Conservation (phyloP, 2,797 vertebrate genomes). For the Tenualosa ilisha region DNA sequence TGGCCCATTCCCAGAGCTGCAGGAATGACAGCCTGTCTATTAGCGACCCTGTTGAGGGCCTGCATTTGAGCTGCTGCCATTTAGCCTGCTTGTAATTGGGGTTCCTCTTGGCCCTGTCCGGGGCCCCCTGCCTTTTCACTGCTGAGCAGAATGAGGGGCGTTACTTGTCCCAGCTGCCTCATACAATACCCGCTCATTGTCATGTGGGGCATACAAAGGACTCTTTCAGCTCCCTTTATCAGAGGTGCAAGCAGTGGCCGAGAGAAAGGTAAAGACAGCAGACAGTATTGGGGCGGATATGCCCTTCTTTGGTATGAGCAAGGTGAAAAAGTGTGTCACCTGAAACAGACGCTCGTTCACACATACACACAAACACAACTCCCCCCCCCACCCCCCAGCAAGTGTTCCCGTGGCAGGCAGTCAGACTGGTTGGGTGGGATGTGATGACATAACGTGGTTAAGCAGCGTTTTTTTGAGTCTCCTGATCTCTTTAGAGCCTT, state of each 20-base stretch:
- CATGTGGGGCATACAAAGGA: constrained; percentile 25
- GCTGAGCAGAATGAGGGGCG: constrained; percentile 39
- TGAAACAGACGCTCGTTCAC: background rate
- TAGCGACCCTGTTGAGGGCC: background rate
- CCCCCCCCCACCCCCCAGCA: background rate
- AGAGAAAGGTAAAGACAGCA: constrained; percentile 15
- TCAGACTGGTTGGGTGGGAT: constrained; percentile 59
- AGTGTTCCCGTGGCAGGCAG: constrained; percentile 46
- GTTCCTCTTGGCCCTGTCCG: constrained; percentile 4
- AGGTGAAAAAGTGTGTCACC: constrained; percentile 25
- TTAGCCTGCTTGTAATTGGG: constrained; percentile 4
- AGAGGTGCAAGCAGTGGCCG: constrained; percentile 15
- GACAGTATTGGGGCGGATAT: background rate
- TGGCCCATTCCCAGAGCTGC: background rate
- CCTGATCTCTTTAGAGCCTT: constrained; percentile 50
- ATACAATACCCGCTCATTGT: constrained; percentile 39
- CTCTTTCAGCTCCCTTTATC: constrained; percentile 31
- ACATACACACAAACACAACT: background rate
- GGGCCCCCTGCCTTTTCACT: constrained; percentile 11
- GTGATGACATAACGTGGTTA: constrained; percentile 54
- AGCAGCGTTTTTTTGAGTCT: constrained; percentile 41
- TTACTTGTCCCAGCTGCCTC: constrained; percentile 43
- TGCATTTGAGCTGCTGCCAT: constrained; percentile 27
- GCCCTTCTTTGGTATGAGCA: constrained; percentile 15
- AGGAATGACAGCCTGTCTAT: background rate